Conservation (phyloP, 2,888 invertebrate species). For the Hymenopus coronatus region DNA sequence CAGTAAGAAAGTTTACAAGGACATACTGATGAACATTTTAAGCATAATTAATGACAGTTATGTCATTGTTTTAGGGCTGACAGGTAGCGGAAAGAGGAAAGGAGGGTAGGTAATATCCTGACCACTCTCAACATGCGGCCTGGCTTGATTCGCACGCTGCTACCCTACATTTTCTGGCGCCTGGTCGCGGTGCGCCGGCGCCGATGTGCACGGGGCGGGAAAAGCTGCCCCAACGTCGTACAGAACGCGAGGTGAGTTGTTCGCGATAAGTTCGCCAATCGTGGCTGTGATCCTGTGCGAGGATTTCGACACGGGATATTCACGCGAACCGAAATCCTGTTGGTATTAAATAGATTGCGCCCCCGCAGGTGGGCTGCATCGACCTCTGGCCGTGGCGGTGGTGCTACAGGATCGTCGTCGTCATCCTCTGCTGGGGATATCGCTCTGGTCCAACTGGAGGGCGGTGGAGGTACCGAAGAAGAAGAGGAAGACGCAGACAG, state of each 20-base stretch:
- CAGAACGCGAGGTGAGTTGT: not conserved
- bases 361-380: conserved; percentile 22
- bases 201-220: not conserved
- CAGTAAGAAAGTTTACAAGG: too few species aligned
- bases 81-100: not conserved
- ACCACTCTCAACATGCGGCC: not conserved
- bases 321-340: conserved; percentile 20
- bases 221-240: not conserved
- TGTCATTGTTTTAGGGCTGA: not conserved
- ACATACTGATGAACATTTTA: too few species aligned
- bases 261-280: not conserved
- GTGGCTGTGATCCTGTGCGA: not conserved
- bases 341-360: conserved; percentile 22
- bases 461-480: not conserved
- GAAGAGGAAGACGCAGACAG: not conserved
- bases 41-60: too few species aligned
- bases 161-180: not conserved
- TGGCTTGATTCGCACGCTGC: not conserved
- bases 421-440: not conserved
- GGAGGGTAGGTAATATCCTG: not conserved
- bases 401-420: not conserved
- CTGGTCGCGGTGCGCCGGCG: not conserved
- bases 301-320: not conserved
- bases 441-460: not conserved
- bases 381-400: not conserved